These are phyloP conservation scores for Microcebus lehilahytsara DNA, from an alignment of 2,113 vertebrate genomes.

Conservation along the genomic window DNA sequence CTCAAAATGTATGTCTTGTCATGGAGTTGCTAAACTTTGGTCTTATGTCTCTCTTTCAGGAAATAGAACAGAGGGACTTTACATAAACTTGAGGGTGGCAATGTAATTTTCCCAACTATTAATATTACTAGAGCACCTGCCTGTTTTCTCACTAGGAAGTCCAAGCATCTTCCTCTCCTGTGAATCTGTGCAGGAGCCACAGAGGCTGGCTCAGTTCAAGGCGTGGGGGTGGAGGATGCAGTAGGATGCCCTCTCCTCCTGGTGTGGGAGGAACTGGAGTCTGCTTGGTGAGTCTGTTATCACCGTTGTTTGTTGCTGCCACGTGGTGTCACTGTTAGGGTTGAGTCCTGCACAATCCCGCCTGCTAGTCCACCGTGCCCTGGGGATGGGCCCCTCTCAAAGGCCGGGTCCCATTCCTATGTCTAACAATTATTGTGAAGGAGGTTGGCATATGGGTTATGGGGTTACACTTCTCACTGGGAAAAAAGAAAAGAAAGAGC, in stretches of 20 bases:
- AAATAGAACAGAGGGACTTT: background rate
- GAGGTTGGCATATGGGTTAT: background rate
- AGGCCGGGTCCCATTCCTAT: background rate
- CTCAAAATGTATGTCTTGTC: background rate
- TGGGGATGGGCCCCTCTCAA: background rate
- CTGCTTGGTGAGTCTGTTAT: background rate
- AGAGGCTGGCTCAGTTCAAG: background rate
- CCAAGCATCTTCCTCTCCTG: background rate
- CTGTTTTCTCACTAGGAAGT: background rate
- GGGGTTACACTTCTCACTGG: background rate
- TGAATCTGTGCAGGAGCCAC: background rate
- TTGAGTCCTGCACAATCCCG: background rate
- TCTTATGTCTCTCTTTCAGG: background rate
- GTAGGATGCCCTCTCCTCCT: fast-evolving
- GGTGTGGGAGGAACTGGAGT: background rate
- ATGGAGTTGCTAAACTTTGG: background rate
- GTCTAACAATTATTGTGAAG: background rate
- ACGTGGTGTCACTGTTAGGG: background rate
- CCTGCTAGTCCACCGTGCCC: background rate
- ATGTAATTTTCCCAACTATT: background rate
- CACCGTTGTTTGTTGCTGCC: background rate
- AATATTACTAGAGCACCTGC: background rate
- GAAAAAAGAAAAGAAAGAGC: no score
- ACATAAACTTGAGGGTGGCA: background rate
- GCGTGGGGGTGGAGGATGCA: background rate